Base-by-base conservation (phyloP, 2,113 vertebrate species). In the Percopsis transmontana region DNA sequence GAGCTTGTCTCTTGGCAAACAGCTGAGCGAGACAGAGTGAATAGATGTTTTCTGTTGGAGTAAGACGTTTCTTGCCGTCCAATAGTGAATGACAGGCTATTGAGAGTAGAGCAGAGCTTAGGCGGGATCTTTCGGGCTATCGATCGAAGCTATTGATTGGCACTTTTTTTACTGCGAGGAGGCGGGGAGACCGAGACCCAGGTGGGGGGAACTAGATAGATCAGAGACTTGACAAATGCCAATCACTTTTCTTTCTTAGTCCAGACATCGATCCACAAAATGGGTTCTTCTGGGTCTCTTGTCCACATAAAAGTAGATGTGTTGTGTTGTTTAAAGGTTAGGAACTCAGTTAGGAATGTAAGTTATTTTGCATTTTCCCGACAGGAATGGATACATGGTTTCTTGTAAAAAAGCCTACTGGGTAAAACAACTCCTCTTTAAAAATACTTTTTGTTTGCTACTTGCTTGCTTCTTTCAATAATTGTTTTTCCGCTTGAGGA, bases 91-190 rank as follows among this genome's bases (percentile, higher is more conserved):
- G 90, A 84, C 91, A 89, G 75, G 66, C 63, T 16, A 62, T 66
- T 68, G 63, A 86, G 71, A 78, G 71, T 3, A n/a, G 68, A 86
- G 65, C 62, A 33, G 64, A 65, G 84, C 79, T 88, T 72, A 72
- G 62, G 56, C 61, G 76, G 72, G 83, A 77, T 83, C 81, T 79
- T 76, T 79, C 62, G 76, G 57, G 55, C 73, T 48, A 87, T 90
- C 47, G 88, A 88, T 87, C 75, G 21, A 38, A 6, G n/a, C 11
- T 73, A 91, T 91, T 70, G 89, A 91, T 84, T 67, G 53, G 13
- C 45, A 58, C 71, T 58, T 77, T 61, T 72, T 78, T 74, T 75
- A 44, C 44, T 55, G 50, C 39, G 15, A 2, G 27, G 54, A 48
- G 19, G 19, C 47, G 5, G 27, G 5, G 16, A 48, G 10, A 60